Evolutionary conservation across 2,797 vertebrate species (phyloP).

Genomic region (Tapirus indicus): DNA sequence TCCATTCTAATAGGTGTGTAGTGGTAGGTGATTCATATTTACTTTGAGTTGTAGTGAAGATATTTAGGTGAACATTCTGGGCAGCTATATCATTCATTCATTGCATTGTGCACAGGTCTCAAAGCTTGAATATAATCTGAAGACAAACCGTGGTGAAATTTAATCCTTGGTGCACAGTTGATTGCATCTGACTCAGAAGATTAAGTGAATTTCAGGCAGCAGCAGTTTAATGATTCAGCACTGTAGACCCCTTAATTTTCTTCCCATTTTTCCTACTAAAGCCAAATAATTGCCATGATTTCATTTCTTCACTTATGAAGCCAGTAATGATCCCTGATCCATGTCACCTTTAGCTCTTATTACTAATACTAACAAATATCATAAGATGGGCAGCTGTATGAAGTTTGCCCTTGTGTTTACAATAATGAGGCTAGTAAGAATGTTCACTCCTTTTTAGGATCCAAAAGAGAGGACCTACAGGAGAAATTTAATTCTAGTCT

Average conservation of each 20-base stretch:
- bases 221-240: background rate
- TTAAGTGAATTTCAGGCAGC: background rate
- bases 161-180: background rate
- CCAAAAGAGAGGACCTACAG: background rate
- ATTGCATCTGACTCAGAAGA: background rate
- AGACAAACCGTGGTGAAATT: background rate
- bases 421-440: slow-evolving; percentile 19
- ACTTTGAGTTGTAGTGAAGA: background rate
- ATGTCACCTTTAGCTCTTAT: background rate
- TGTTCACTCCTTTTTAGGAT: background rate
- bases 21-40: background rate
- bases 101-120: background rate
- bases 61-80: background rate
- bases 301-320: background rate
- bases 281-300: background rate
- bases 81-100: background rate
- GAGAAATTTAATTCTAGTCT: background rate
- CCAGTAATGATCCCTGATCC: background rate
- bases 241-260: background rate
- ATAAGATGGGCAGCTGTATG: background rate
- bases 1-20: background rate
- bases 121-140: background rate
- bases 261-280: background rate
- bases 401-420: background rate
- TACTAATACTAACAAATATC: background rate